These are phyloP conservation scores for Lottia scabra DNA, from an alignment of 2,888 invertebrate genomes.

Conservation along the genomic window DNA sequence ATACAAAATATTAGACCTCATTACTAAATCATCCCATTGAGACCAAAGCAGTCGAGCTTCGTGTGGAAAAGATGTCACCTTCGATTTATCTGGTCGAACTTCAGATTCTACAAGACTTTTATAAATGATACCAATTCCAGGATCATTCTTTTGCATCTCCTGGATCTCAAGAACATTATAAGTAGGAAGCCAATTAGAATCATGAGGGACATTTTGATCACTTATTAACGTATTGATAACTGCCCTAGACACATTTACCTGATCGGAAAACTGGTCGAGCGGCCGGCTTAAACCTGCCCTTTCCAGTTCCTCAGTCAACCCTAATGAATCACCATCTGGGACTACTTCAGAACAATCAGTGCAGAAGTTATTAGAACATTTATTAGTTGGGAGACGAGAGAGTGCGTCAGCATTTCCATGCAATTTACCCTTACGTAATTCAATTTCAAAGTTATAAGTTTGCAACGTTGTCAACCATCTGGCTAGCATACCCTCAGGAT, in stretches of 20 bases:
- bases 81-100: background rate
- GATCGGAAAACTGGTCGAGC: no score
- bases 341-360: background rate
- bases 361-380: background rate
- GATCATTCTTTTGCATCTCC: background rate
- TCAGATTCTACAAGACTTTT: background rate
- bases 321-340: background rate
- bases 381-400: background rate
- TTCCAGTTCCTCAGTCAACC: background rate
- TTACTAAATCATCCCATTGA: constrained; percentile 25
- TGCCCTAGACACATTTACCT: no score
- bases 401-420: constrained; percentile 1
- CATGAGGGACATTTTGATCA: background rate
- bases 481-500: background rate
- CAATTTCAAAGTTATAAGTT: background rate
- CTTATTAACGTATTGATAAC: no score
- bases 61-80: constrained; percentile 10
- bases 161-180: background rate
- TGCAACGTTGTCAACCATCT: background rate
- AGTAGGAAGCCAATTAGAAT: constrained; percentile 4
- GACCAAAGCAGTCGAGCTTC: constrained; percentile 19
- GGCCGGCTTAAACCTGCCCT: background rate
- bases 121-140: background rate
- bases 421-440: background rate
- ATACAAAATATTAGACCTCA: constrained; percentile 22